A percentile compares a stretch with the other conserved stretches of the same genome.
These are phyloP conservation scores for Zosterops hypoxanthus DNA, from an alignment of 2,113 vertebrate genomes.

Conservation along the genomic window DNA sequence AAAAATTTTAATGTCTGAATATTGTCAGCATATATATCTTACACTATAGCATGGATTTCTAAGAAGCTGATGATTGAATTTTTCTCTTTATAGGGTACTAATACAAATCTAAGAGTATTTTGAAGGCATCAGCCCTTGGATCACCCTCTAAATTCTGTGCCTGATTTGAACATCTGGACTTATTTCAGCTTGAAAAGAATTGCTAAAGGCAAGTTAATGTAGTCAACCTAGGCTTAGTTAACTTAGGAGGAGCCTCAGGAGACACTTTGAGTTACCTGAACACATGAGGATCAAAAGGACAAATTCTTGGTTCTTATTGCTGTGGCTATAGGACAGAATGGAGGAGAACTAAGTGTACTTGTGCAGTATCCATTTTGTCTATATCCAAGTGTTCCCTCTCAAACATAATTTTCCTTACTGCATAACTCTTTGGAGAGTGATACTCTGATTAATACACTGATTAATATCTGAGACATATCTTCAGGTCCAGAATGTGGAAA, in stretches of 20 bases:
- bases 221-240: not conserved
- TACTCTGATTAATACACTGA: not conserved
- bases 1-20: not conserved
- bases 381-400: not conserved
- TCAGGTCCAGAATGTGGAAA: not conserved
- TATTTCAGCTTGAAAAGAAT: not conserved
- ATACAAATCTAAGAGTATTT: not conserved
- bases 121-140: not conserved
- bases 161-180: not conserved
- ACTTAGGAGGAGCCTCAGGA: not conserved
- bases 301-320: not conserved
- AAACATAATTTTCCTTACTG: rapidly evolving
- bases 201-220: not conserved
- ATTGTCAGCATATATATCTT: not conserved
- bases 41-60: not conserved
- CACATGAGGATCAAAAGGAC: not conserved
- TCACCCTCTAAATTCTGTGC: not conserved
- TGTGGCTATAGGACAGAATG: not conserved
- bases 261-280: not conserved
- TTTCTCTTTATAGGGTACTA: not conserved
- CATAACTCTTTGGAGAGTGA: not conserved
- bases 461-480: not conserved
- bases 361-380: not conserved
- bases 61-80: not conserved
- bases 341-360: not conserved